Percentiles rank a stretch among this genome's conserved stretches.
phyloP scores from a whole-genome alignment of 2,113 vertebrate species.

The Engystomops pustulosus region DNA sequence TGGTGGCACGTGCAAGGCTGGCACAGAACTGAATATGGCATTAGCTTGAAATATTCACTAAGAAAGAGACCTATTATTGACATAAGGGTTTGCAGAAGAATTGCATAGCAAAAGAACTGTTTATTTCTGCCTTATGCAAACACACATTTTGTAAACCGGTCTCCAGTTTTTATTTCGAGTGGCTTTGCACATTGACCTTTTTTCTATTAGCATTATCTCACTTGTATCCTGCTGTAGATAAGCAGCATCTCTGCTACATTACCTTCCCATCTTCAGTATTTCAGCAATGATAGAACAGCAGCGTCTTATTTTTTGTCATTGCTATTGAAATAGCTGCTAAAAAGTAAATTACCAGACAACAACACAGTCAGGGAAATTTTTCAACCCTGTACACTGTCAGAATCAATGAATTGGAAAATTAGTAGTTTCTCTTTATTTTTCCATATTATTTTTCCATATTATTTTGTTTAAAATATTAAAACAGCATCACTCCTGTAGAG shows the following conservation, averaged over 20 bases:
- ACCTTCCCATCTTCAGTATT: slow-evolving; percentile 42
- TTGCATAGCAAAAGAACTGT: slow-evolving; percentile 24
- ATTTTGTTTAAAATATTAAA: slow-evolving; percentile 17
- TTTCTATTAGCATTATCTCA: slow-evolving; percentile 55
- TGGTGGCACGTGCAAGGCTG: slow-evolving; percentile 42
- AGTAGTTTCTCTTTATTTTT: slow-evolving; percentile 33
- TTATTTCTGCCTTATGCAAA: slow-evolving; percentile 45
- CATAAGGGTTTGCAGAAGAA: slow-evolving; percentile 21
- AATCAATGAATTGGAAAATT: slow-evolving; percentile 45
- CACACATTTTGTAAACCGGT: slow-evolving; percentile 19
- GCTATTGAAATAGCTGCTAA: slow-evolving; percentile 49
- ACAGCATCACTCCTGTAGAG: not conserved
- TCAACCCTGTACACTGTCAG: slow-evolving; percentile 28
- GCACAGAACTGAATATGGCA: slow-evolving; percentile 21
- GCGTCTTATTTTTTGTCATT: slow-evolving; percentile 26
- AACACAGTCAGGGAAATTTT: slow-evolving; percentile 25
- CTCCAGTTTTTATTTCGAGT: slow-evolving; percentile 36
- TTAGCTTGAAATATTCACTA: slow-evolving; percentile 33
- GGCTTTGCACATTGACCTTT: slow-evolving; percentile 45
- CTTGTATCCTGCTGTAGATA: slow-evolving; percentile 54
- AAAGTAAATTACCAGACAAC: slow-evolving; percentile 43
- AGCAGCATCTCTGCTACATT: slow-evolving; percentile 45
- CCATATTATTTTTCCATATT: slow-evolving; percentile 7
- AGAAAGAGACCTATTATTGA: slow-evolving; percentile 48
- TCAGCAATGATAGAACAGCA: slow-evolving; percentile 30